A percentile compares a stretch with the other conserved stretches of the same genome.
Conservation (phyloP, 2,888 invertebrate genomes). For the Pristionchus japonicus region DNA sequence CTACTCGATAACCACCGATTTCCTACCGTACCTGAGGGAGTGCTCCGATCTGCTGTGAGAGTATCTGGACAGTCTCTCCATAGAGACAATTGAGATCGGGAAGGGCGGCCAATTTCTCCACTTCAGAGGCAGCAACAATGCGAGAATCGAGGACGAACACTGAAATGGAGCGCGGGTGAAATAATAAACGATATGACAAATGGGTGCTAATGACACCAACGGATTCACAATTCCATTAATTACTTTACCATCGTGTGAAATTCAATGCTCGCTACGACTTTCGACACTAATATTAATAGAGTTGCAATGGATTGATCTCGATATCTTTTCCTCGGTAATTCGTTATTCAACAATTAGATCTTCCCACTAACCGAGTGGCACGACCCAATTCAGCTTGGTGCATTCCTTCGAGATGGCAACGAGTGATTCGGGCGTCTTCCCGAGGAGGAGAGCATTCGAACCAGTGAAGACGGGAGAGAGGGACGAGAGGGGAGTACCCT, state of each 20-base stretch:
- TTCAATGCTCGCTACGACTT: too few relatives aligned
- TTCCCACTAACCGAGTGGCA: constrained; percentile 66
- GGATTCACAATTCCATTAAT: too few relatives aligned
- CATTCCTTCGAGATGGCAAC: constrained; percentile 65
- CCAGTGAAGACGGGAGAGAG: constrained; percentile 57
- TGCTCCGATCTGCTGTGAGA: neutral
- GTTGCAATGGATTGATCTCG: too few relatives aligned
- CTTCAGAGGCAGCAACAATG: constrained; percentile 31
- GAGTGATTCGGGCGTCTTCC: constrained; percentile 62
- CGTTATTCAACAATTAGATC: too few relatives aligned
- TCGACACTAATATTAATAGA: too few relatives aligned
- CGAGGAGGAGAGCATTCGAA: constrained; percentile 62
- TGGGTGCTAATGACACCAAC: too few relatives aligned
- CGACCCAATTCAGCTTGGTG: constrained; percentile 64
- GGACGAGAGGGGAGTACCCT: constrained; percentile 65
- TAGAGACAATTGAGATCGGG: constrained; percentile 45
- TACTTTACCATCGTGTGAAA: too few relatives aligned
- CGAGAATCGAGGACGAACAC: constrained; percentile 47
- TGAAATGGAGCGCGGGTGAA: neutral
- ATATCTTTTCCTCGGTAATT: too few relatives aligned
- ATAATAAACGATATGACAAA: neutral
- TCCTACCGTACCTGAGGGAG: constrained; percentile 37
- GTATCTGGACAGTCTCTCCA: constrained; percentile 44
- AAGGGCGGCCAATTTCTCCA: constrained; percentile 31
- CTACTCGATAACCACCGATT: too few relatives aligned